Percentiles rank a stretch among this genome's conserved stretches.
Conservation (phyloP, 1,140 invertebrate genomes). For the Neodiprion virginianus region DNA sequence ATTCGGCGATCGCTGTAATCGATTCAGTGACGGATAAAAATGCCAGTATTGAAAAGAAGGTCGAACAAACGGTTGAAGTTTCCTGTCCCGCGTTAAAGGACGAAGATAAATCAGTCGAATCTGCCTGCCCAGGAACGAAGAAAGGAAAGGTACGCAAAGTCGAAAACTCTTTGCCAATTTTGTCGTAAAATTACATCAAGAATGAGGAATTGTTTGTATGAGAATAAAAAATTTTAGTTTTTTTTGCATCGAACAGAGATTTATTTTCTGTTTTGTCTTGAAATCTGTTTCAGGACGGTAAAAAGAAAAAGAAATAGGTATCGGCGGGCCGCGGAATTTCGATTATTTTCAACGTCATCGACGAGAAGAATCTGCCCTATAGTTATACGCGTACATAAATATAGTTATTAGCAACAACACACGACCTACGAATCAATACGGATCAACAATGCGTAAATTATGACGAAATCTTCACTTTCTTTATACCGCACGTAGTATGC, state of each 20-base stretch:
- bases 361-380: no score
- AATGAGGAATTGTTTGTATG: constrained; percentile 32
- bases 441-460: no score
- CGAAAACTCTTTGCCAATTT: background rate
- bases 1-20: no score
- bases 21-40: no score
- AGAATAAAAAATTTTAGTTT: constrained; percentile 24
- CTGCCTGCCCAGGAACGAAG: background rate
- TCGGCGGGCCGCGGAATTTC: no score
- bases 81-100: background rate
- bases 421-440: no score
- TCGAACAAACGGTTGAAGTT: background rate
- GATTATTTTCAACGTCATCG: no score
- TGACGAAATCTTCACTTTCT: no score
- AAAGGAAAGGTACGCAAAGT: background rate
- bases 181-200: constrained; percentile 22
- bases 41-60: no score
- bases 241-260: background rate
- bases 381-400: no score
- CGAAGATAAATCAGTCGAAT: background rate
- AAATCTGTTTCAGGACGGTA: constrained; percentile 8
- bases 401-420: no score
- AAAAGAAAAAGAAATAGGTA: constrained; percentile 21
- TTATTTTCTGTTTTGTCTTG: background rate
- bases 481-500: no score